Base-by-base conservation (phyloP, 2,888 invertebrate species). In the Patella ulyssiponensis region DNA sequence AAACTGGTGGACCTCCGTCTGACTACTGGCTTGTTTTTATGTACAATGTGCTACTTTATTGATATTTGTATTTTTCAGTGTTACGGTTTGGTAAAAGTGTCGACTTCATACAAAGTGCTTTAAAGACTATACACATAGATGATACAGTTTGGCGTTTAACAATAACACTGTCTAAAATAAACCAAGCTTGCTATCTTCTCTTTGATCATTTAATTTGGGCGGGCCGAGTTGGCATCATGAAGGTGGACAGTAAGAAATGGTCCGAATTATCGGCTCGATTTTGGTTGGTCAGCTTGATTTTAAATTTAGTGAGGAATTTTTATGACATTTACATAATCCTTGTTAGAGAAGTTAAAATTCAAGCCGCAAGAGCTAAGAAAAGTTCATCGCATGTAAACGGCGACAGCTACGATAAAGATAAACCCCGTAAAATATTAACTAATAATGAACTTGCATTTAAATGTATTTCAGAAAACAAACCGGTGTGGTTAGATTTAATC, bases 141-240 rank as follows among this genome's bases (percentile, higher is more conserved):
- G 95, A 97, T 89, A 89, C 94, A 20, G 93, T 94, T 4, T 92
- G 97, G 27, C 94, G 95, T 83, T 91, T 95, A 14, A 95, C 95
- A 52, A 91, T 96, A 56, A 96, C 96, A 0, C 89, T 96, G 74
- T 95, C 96, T 80, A 96, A 96, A 92, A 93, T 97, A 75, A 94
- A 95, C 51, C 95, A 95, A 90, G 94, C 96, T 0, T 90, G 96
- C 51, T 98, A 95, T 88, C 93, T 98, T 3, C 92, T 97, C 72
- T 94, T 96, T 17, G 98, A 98, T 91, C 97, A 98, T 89, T 93
- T 97, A 54, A 94, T 97, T 54, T 97, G 97, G 96, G 92, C 97
- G 3, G 95, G 95, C 4, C 85, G 90, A 77, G 84, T 90, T 51
- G 91, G 92, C 23, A 86, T 91, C 27, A 84, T 91, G 17, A 86